These are phyloP conservation scores for Bradypodion ventrale DNA, from an alignment of 2,797 vertebrate species.

Conservation along the genomic window DNA sequence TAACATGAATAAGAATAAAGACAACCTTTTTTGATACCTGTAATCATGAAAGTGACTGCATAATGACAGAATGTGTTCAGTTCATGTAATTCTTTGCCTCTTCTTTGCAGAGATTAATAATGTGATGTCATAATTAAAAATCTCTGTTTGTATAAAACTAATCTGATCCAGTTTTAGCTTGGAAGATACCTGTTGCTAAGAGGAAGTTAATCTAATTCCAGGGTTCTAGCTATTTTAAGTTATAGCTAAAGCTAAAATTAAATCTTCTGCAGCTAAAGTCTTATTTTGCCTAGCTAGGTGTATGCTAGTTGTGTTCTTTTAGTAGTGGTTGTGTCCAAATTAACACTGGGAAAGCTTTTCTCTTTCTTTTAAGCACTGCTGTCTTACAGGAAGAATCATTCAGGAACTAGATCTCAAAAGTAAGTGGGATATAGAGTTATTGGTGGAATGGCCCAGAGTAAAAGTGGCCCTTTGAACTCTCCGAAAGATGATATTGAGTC, in stretches of 20 bases:
- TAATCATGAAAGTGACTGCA: not conserved
- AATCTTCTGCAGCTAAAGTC: not conserved
- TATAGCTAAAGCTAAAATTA: not conserved
- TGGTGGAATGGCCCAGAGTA: not conserved
- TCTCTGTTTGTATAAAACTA: conserved; percentile 3
- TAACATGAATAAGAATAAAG: not conserved
- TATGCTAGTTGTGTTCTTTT: not conserved
- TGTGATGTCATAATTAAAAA: not conserved
- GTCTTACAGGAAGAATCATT: not conserved
- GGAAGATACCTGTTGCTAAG: not conserved
- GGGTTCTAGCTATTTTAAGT: not conserved
- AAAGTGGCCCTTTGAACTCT: not conserved
- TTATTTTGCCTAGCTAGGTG: not conserved
- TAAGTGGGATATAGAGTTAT: not conserved
- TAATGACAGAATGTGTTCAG: not conserved
- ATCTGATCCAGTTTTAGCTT: not conserved
- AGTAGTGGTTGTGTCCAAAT: not conserved
- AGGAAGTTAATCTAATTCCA: not conserved
- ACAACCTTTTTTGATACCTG: not conserved
- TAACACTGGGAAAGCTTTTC: not conserved
- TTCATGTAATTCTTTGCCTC: not conserved
- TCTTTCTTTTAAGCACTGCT: not conserved
- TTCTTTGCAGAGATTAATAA: not conserved
- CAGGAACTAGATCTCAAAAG: not conserved
- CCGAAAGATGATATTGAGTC: not conserved